Conservation (phyloP, 2,113 vertebrate genomes). For the Cryptomyrus ogoouensis region DNA sequence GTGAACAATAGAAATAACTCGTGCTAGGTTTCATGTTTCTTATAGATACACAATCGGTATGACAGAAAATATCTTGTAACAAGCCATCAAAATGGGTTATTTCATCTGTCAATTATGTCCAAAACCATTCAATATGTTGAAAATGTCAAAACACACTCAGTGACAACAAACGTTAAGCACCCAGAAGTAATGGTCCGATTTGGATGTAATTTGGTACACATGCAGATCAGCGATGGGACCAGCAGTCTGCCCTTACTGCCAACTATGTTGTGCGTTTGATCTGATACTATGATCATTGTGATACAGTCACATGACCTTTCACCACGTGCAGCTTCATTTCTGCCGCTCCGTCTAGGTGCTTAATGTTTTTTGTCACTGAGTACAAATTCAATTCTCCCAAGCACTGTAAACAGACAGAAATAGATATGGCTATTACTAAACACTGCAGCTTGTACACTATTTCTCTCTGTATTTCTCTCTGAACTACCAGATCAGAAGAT, state of each 20-base stretch:
- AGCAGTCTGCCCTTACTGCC: too few species aligned
- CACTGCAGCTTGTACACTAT: background rate
- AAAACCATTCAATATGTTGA: slow-evolving; percentile 13
- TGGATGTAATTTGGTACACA: too few species aligned
- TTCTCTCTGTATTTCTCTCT: background rate
- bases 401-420: background rate
- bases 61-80: background rate
- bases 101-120: background rate
- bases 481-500: background rate
- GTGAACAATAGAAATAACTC: background rate
- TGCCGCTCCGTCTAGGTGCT: too few species aligned
- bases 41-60: background rate
- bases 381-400: background rate
- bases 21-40: background rate
- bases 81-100: background rate
- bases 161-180: too few species aligned
- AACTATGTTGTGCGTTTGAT: too few species aligned
- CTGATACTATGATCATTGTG: too few species aligned
- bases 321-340: too few species aligned
- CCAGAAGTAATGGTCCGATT: too few species aligned
- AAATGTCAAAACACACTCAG: background rate
- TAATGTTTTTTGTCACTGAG: too few species aligned
- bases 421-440: background rate
- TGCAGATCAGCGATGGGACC: too few species aligned
- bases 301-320: too few species aligned